Percentiles rank a stretch among this genome's conserved stretches.
These are phyloP conservation scores for Pemphigus obesinymphae DNA, from an alignment of 1,140 invertebrate genomes.

Conservation along the genomic window DNA sequence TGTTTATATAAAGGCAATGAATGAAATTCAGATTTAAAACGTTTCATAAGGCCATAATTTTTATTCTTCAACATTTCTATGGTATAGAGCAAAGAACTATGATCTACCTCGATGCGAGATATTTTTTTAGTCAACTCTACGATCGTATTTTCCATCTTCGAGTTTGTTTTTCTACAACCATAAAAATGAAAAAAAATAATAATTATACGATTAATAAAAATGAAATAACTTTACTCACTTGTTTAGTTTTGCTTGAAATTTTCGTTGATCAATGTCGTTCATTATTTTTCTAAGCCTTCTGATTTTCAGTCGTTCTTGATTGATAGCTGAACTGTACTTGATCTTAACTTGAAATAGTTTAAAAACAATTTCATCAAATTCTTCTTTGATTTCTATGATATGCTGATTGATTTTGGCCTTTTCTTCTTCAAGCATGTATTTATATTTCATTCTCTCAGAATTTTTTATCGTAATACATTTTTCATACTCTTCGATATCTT, in stretches of 20 bases:
- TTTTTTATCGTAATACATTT: neutral
- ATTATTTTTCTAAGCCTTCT: slow-evolving; percentile 51
- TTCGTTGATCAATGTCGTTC: neutral
- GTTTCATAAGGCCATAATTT: neutral
- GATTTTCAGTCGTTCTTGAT: slow-evolving; percentile 57
- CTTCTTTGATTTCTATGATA: slow-evolving; percentile 49
- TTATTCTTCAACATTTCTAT: slow-evolving; percentile 14
- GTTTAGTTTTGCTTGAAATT: neutral
- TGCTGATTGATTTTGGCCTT: neutral
- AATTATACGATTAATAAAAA: neutral
- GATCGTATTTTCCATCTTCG: neutral
- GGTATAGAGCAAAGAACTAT: neutral
- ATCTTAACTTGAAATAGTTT: slow-evolving; percentile 57
- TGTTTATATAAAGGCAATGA: slow-evolving; percentile 17
- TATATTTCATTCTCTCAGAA: neutral
- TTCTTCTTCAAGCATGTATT: slow-evolving; percentile 17
- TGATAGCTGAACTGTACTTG: slow-evolving; percentile 60
- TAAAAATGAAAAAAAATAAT: neutral
- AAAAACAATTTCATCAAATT: slow-evolving; percentile 59
- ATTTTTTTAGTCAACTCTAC: neutral
- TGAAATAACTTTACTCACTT: neutral
- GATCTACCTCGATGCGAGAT: neutral
- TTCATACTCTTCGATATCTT: neutral
- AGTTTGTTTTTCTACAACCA: neutral
- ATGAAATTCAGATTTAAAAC: slow-evolving; percentile 22